These are phyloP conservation scores for Dolomedes plantarius DNA, from an alignment of 2,888 invertebrate genomes.

Conservation along the genomic window DNA sequence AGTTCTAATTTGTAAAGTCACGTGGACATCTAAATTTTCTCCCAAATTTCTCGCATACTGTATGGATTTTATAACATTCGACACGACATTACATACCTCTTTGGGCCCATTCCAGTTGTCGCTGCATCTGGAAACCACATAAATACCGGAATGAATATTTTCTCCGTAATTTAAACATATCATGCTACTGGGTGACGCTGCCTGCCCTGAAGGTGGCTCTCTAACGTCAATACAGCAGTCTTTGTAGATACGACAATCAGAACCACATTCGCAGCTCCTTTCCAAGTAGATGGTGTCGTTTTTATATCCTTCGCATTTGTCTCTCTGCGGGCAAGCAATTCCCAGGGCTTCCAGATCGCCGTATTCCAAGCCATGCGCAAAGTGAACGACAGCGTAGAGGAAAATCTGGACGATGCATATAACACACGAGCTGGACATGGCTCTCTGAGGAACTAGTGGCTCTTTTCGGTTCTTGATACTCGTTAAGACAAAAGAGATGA, in stretches of 20 bases:
- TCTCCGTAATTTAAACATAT: conserved; percentile 22
- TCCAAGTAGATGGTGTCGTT: not conserved
- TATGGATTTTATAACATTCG: too few relatives aligned
- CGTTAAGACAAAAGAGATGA: too few relatives aligned
- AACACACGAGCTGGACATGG: too few relatives aligned
- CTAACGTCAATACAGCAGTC: conserved; percentile 43
- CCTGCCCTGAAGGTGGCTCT: not conserved
- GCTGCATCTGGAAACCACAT: conserved; percentile 28
- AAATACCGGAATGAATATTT: not conserved
- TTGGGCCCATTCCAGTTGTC: not conserved
- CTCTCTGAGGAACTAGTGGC: too few relatives aligned
- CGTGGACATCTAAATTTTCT: too few relatives aligned
- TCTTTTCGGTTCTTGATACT: too few relatives aligned
- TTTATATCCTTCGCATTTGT: not conserved
- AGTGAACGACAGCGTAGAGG: not conserved
- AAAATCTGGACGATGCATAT: too few relatives aligned
- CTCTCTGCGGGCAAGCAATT: not conserved
- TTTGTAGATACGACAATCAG: not conserved
- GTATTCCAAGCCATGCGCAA: not conserved
- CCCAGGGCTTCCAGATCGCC: conserved; percentile 25
- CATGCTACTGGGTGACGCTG: not conserved
- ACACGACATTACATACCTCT: not conserved
- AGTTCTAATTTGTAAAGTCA: too few relatives aligned
- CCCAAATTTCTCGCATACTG: too few relatives aligned
- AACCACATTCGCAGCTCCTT: conserved; percentile 49